phyloP scores from a whole-genome alignment of 2,797 vertebrate genomes.

The Hemibagrus guttatus region DNA sequence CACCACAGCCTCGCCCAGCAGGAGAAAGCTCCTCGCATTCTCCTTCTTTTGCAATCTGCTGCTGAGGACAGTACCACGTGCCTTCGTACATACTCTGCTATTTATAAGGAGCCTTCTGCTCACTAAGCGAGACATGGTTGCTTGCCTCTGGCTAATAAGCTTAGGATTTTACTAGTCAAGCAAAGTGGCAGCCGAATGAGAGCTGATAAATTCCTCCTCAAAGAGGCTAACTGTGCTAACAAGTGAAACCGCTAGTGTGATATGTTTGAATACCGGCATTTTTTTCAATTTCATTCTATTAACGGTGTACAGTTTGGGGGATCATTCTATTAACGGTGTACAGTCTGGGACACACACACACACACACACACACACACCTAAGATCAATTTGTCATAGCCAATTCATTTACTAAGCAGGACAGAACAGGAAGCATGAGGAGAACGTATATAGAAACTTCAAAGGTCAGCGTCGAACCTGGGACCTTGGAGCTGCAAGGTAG shows the following conservation, averaged over 20 bases:
- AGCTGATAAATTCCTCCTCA: constrained; percentile 30
- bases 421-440: background rate
- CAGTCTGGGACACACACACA: no score
- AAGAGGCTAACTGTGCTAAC: constrained; percentile 23
- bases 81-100: constrained; percentile 53
- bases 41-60: constrained; percentile 54
- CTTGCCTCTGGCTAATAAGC: constrained; percentile 57
- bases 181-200: constrained; percentile 33
- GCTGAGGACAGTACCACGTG: constrained; percentile 48
- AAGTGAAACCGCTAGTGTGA: background rate
- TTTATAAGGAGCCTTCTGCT: constrained; percentile 59
- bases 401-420: background rate
- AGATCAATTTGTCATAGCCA: background rate
- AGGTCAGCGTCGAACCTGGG: background rate
- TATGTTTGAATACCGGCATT: background rate
- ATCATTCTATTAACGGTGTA: background rate
- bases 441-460: background rate
- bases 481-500: background rate
- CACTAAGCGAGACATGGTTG: constrained; percentile 50
- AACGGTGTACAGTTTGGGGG: background rate
- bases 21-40: constrained; percentile 49
- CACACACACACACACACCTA: no score
- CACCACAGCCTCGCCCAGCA: constrained; percentile 52
- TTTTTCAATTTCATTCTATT: background rate
- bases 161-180: constrained; percentile 49